Evolutionary conservation across 2,888 invertebrate species (phyloP), one percentile per base, ranked within the genome.

Genomic region (Pyrgus malvae): DNA sequence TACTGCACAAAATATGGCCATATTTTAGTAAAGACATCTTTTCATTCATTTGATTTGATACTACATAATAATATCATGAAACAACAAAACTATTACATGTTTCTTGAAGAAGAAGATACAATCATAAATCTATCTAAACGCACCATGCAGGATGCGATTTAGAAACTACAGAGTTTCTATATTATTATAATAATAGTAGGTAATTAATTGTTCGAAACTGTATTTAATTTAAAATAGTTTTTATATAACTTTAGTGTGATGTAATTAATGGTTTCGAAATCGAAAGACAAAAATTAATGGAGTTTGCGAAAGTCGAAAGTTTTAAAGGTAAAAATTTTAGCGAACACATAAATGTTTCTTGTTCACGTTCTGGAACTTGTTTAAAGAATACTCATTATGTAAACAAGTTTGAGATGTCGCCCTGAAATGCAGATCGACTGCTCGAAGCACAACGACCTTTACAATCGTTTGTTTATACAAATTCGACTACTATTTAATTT

Each of bases 221-320:
- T n/a, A n/a, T n/a, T n/a, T n/a, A n/a, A n/a, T n/a, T n/a, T n/a
- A n/a, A n/a, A n/a, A n/a, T n/a, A 6, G 5, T 31, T 31, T 11
- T 31, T 31, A 31, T 5, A 11, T 3, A 0, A 12, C 11, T 31
- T 3, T 11, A 41, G 16, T 41, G 1, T 41, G 14, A 11, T 27
- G 8, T 25, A 14, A 38, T 9, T 27, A 12, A 31, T 12, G 1
- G 16, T 42, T 16, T 42, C 16, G 27, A 42, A 5, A 29, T 17
- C 6, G 11, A 29, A 14, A 17, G n/a, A n/a, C n/a, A n/a, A n/a
- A n/a, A n/a, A 42, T 42, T n/a, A 29, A 16, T 29, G 25, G 17
- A 42, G 29, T 29, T 17, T 42, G n/a, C 16, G 42, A 42, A 42
- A 42, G 16, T 27, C 16, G 42, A 29, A 42, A 27, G 27, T 42